phyloP scores from a whole-genome alignment of 2,797 vertebrate species.

The Crenuchus spilurus region DNA sequence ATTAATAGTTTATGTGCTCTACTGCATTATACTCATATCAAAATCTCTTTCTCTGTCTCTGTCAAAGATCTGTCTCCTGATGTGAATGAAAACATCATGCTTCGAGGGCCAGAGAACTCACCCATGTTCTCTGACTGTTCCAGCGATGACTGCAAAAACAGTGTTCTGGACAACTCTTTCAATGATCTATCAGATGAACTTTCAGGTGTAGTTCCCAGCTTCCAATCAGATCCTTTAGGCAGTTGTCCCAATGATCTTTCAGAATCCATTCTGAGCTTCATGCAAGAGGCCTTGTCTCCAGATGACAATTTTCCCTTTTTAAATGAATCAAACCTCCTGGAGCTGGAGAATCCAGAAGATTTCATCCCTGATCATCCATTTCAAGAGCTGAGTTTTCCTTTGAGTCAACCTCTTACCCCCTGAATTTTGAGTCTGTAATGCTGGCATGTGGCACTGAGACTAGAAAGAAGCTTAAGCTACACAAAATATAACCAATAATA shows the following conservation, averaged over 20 bases:
- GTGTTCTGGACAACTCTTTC: background rate
- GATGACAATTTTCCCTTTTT: background rate
- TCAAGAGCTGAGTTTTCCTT: background rate
- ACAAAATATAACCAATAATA: background rate
- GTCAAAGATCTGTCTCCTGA: slow-evolving; percentile 38
- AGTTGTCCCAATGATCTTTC: rapidly evolving
- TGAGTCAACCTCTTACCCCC: slow-evolving; percentile 10
- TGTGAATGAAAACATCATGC: slow-evolving; percentile 7
- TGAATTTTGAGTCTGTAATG: background rate
- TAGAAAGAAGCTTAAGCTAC: background rate
- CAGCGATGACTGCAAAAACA: slow-evolving; percentile 1
- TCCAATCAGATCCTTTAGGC: background rate
- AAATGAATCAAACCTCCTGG: slow-evolving; percentile 29
- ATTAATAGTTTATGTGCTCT: too few species aligned
- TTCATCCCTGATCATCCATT: background rate
- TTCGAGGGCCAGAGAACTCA: slow-evolving; percentile 22
- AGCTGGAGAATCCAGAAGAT: background rate
- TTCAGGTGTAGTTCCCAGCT: background rate
- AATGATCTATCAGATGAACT: too few species aligned
- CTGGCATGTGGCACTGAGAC: background rate
- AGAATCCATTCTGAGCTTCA: background rate
- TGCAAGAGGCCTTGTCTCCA: slow-evolving; percentile 1
- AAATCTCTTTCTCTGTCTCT: slow-evolving; percentile 6
- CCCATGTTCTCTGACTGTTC: slow-evolving; percentile 43
- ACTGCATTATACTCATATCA: too few species aligned